A percentile compares a stretch with the other conserved stretches of the same genome.
phyloP scores from a whole-genome alignment of 1,140 invertebrate genomes.

The Ceratina calcarata region DNA sequence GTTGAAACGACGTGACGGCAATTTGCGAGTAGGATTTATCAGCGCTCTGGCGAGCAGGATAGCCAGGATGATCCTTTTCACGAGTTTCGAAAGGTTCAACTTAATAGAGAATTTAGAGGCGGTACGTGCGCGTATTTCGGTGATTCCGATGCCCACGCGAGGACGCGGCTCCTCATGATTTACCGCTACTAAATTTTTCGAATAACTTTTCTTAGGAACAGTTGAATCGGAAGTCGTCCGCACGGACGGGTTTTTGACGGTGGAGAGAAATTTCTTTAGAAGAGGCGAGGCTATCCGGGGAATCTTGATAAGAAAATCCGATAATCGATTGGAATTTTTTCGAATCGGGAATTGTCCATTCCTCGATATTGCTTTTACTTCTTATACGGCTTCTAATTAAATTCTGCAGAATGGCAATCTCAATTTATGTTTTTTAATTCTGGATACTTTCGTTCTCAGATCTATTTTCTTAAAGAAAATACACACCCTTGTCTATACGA shows the following conservation, averaged over 20 bases:
- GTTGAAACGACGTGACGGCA: slow-evolving; percentile 18
- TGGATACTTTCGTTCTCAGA: background rate
- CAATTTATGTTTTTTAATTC: background rate
- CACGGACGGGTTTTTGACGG: background rate
- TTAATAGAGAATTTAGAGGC: slow-evolving; percentile 48
- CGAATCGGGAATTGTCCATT: background rate
- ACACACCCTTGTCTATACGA: too few relatives aligned
- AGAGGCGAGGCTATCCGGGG: slow-evolving; percentile 13
- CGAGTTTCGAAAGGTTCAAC: slow-evolving; percentile 11
- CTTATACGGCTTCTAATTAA: slow-evolving; percentile 8
- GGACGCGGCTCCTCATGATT: background rate
- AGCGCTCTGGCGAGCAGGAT: background rate
- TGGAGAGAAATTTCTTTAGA: background rate
- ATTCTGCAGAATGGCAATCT: background rate
- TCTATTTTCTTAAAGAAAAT: too few relatives aligned
- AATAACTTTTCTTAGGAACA: background rate
- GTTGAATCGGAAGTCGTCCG: background rate
- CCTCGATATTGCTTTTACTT: background rate
- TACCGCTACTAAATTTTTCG: background rate
- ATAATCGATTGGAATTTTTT: slow-evolving; percentile 25
- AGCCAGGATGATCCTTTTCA: background rate
- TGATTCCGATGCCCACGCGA: slow-evolving; percentile 5
- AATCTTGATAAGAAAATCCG: slow-evolving; percentile 7
- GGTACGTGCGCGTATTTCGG: slow-evolving; percentile 37
- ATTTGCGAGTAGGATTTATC: slow-evolving; percentile 44